A percentile compares a stretch with the other conserved stretches of the same genome.
phyloP scores from a whole-genome alignment of 2,888 invertebrate genomes.

The Campopleginae sp. region DNA sequence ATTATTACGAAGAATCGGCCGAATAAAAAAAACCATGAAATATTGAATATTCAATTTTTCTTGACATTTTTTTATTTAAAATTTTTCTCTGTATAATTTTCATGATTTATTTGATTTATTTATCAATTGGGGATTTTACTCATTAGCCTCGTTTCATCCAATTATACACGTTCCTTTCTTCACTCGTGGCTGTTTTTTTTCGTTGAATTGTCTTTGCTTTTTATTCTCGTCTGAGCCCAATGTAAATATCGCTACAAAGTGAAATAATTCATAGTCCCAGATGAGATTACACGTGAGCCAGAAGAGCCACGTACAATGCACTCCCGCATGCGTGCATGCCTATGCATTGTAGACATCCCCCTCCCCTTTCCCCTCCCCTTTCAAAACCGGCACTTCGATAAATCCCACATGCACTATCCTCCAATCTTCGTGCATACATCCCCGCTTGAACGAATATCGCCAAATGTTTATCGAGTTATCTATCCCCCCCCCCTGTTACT shows the following conservation, averaged over 20 bases:
- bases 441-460: conserved; percentile 42
- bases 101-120: too few species aligned
- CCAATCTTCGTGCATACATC: conserved; percentile 37
- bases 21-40: too few species aligned
- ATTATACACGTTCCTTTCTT: background rate
- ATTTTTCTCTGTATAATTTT: too few species aligned
- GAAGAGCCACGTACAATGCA: background rate
- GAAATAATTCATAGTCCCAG: conserved; percentile 18
- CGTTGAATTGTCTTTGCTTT: conserved; percentile 9
- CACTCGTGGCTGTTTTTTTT: background rate
- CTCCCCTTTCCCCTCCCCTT: background rate
- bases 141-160: background rate
- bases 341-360: background rate
- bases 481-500: conserved; percentile 23
- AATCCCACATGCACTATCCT: conserved; percentile 57
- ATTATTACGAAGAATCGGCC: too few species aligned
- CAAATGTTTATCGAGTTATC: conserved; percentile 58
- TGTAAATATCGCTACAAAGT: conserved; percentile 1
- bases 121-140: background rate
- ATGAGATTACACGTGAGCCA: conserved; percentile 16
- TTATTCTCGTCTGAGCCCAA: background rate
- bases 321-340: background rate
- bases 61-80: too few species aligned
- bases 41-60: too few species aligned
- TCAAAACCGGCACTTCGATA: conserved; percentile 54